Percentiles rank a stretch among this genome's conserved stretches.
Conservation (phyloP, 2,113 vertebrate genomes). For the Neolamprologus falcicula region DNA sequence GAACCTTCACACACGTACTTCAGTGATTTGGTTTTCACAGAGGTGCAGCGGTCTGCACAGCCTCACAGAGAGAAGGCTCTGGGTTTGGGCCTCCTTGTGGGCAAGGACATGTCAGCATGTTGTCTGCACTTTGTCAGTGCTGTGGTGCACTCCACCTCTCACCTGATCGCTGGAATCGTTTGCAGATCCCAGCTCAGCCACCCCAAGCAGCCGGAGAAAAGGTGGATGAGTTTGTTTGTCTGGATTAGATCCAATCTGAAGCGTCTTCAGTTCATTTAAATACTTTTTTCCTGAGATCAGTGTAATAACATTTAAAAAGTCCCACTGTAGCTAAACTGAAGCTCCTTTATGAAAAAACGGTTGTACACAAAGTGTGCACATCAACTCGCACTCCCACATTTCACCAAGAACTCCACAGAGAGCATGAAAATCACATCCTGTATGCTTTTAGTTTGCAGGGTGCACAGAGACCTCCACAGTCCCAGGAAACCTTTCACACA, state of each 20-base stretch:
- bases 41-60: background rate
- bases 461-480: background rate
- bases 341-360: background rate
- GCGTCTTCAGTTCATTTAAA: background rate
- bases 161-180: background rate
- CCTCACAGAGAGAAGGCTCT: background rate
- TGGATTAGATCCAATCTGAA: fast-evolving
- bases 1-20: background rate
- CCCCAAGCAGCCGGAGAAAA: background rate
- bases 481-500: background rate
- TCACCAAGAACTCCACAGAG: background rate
- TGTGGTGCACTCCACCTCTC: background rate
- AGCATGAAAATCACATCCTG: background rate
- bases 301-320: background rate
- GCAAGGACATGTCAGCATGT: background rate
- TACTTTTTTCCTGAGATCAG: background rate
- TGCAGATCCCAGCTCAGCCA: background rate
- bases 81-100: background rate
- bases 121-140: background rate
- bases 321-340: background rate
- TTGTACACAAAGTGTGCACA: background rate
- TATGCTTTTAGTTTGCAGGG: background rate
- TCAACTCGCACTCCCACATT: background rate
- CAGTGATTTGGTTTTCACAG: background rate
- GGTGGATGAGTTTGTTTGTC: background rate